Evolutionary conservation across 2,888 invertebrate genomes (phyloP).

Genomic region (Agriopis leucophaearia): DNA sequence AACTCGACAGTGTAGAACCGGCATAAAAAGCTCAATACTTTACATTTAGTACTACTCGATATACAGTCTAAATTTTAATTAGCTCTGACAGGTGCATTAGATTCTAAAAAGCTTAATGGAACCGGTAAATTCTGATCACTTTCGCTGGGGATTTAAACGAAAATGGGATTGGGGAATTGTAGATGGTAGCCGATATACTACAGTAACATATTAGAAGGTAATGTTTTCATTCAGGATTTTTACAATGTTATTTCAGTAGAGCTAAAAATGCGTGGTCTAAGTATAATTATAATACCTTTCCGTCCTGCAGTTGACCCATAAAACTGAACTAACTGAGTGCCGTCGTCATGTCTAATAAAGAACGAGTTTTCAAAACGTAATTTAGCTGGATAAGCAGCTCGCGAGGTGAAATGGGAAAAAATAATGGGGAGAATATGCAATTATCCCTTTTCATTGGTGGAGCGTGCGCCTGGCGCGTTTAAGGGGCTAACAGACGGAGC

Average conservation of each 20-base stretch:
- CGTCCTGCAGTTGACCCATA: conserved; percentile 30
- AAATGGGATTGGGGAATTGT: no score
- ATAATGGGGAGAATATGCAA: conserved; percentile 69
- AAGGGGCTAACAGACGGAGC: conserved; percentile 40
- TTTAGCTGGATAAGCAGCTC: conserved; percentile 63
- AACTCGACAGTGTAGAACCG: background rate
- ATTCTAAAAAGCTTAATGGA: no score
- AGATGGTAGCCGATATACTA: no score
- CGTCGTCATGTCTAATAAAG: conserved; percentile 43
- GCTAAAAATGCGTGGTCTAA: background rate
- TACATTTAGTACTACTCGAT: no score
- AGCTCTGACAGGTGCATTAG: no score
- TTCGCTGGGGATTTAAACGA: no score
- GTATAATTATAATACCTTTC: background rate
- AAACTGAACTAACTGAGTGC: conserved; percentile 41
- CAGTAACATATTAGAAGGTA: no score
- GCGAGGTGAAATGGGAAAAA: conserved; percentile 70
- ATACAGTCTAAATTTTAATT: no score
- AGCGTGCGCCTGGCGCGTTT: conserved; percentile 38
- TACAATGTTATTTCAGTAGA: background rate
- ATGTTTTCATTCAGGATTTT: no score
- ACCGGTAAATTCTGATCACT: no score
- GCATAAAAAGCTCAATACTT: background rate
- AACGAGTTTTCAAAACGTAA: conserved; percentile 60
- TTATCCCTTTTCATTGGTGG: conserved; percentile 74